These are phyloP conservation scores for Nymphicus hollandicus DNA, from an alignment of 2,113 vertebrate genomes.

Conservation along the genomic window DNA sequence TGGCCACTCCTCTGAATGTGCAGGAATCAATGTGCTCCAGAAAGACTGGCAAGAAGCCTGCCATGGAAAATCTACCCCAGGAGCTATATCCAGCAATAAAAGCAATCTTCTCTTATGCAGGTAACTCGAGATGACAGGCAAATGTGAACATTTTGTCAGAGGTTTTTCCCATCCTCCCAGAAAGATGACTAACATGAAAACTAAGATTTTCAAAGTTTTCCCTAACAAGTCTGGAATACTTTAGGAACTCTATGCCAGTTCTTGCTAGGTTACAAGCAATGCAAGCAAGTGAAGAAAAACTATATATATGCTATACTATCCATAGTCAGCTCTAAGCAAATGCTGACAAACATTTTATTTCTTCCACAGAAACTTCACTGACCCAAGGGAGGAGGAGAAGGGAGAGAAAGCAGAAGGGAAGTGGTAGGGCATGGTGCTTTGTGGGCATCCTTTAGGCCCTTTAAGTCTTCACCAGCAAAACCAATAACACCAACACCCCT, in stretches of 20 bases:
- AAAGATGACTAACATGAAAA: background rate
- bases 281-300: background rate
- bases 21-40: background rate
- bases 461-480: background rate
- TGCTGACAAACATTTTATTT: background rate
- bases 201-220: constrained; percentile 19
- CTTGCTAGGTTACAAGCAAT: background rate
- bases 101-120: background rate
- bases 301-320: background rate
- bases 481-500: background rate
- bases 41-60: background rate
- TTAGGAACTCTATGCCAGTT: constrained; percentile 34
- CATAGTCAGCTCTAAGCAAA: background rate
- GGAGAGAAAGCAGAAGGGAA: background rate
- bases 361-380: background rate
- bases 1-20: background rate
- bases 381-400: background rate
- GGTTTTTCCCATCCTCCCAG: background rate
- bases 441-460: fast-evolving
- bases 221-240: constrained; percentile 8
- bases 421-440: fast-evolving
- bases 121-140: background rate
- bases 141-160: background rate
- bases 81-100: background rate
- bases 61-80: background rate